A percentile compares a stretch with the other conserved stretches of the same genome.
These are phyloP conservation scores for Dasypogon diadema DNA, from an alignment of 2,888 invertebrate genomes.

Conservation along the genomic window DNA sequence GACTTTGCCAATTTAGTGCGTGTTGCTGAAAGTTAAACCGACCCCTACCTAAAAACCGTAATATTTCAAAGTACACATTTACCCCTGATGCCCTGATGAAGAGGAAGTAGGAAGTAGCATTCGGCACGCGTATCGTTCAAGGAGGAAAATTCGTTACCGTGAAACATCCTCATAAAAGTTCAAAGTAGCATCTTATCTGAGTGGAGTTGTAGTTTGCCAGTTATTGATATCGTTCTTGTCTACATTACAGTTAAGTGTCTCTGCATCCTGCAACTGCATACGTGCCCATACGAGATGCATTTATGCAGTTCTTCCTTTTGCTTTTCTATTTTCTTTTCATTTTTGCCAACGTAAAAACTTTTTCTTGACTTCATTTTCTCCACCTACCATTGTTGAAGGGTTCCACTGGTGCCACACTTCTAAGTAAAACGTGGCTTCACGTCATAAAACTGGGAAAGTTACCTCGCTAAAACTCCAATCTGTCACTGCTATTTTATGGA, in stretches of 20 bases:
- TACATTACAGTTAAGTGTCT: not conserved
- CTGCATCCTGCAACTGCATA: not conserved
- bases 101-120: too few species aligned
- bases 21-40: constrained; percentile 19
- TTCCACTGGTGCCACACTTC: too few species aligned
- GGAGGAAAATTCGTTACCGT: too few species aligned
- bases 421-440: too few species aligned
- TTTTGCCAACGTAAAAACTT: constrained; percentile 15
- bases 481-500: constrained; percentile 39
- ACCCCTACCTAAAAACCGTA: too few species aligned
- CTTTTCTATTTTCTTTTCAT: too few species aligned
- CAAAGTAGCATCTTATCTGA: too few species aligned
- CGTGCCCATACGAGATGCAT: not conserved
- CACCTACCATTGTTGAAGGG: too few species aligned
- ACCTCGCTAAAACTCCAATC: constrained; percentile 36
- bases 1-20: constrained; percentile 17
- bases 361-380: constrained; percentile 11
- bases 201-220: constrained; percentile 33
- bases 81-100: too few species aligned
- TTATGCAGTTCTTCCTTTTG: not conserved
- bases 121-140: too few species aligned
- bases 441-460: constrained; percentile 4
- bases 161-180: not conserved
- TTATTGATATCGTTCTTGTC: constrained; percentile 24
- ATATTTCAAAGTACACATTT: too few species aligned